A percentile compares a stretch with the other conserved stretches of the same genome.
Conservation (phyloP, 2,113 vertebrate species). For the Oophaga pumilio region DNA sequence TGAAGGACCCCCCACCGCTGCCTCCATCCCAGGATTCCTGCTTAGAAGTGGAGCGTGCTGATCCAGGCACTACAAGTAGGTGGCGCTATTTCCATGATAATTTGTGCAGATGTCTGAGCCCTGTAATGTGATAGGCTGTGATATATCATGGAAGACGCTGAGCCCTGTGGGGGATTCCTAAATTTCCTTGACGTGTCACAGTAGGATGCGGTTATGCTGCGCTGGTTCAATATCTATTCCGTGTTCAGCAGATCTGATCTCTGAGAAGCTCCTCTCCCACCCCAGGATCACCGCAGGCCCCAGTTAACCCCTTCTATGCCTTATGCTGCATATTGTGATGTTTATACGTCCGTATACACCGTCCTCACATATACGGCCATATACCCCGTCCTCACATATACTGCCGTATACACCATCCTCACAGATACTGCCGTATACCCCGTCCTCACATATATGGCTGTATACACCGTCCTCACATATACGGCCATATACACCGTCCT, state of each 20-base stretch:
- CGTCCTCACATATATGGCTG: too few relatives aligned
- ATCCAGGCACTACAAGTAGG: constrained; percentile 71
- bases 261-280: background rate
- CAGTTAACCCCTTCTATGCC: background rate
- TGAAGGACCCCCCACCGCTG: background rate
- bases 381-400: too few relatives aligned
- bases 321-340: background rate
- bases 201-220: constrained; percentile 7
- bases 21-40: constrained; percentile 48
- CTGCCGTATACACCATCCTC: too few relatives aligned
- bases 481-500: too few relatives aligned
- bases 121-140: constrained; percentile 24
- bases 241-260: background rate
- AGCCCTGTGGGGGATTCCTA: constrained; percentile 18
- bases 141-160: constrained; percentile 21
- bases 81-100: background rate
- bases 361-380: too few relatives aligned
- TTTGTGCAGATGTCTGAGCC: background rate
- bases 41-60: constrained; percentile 59
- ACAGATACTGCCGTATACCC: too few relatives aligned
- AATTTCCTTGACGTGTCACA: constrained; percentile 29
- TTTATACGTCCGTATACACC: background rate
- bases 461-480: too few relatives aligned
- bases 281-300: background rate
- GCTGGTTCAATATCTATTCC: constrained; percentile 1